phyloP scores from a whole-genome alignment of 2,113 vertebrate genomes.

The Xenus cinereus region DNA sequence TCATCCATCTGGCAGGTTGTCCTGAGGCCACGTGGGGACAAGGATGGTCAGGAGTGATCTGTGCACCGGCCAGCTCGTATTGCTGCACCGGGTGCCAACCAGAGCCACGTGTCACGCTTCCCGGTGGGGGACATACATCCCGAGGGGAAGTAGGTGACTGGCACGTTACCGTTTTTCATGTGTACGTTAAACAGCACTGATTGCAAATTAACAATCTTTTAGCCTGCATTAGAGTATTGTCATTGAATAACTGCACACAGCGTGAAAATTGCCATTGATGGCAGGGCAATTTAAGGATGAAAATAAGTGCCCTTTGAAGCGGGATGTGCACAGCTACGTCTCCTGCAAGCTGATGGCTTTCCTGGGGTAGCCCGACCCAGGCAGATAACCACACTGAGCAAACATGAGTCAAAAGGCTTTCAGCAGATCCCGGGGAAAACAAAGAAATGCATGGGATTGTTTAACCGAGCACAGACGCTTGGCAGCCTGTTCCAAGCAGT shows the following conservation, averaged over 20 bases:
- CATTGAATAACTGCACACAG: neutral
- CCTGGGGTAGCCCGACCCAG: neutral
- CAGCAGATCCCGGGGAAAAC: neutral
- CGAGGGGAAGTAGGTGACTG: rapidly evolving
- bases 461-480: neutral
- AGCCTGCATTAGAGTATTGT: neutral
- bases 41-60: neutral
- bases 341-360: neutral
- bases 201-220: neutral
- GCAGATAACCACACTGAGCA: neutral
- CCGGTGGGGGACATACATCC: neutral
- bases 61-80: neutral
- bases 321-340: neutral
- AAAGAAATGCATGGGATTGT: rapidly evolving
- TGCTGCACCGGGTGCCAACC: neutral
- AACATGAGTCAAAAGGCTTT: neutral
- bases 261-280: neutral
- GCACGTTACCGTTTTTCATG: neutral
- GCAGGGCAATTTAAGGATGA: neutral
- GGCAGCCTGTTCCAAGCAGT: neutral
- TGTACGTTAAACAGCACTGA: neutral
- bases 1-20: neutral
- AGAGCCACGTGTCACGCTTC: rapidly evolving
- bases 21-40: neutral
- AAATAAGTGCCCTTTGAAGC: neutral